Base-by-base conservation (phyloP, 1,140 invertebrate genomes). In the Sycophaga agraensis region DNA sequence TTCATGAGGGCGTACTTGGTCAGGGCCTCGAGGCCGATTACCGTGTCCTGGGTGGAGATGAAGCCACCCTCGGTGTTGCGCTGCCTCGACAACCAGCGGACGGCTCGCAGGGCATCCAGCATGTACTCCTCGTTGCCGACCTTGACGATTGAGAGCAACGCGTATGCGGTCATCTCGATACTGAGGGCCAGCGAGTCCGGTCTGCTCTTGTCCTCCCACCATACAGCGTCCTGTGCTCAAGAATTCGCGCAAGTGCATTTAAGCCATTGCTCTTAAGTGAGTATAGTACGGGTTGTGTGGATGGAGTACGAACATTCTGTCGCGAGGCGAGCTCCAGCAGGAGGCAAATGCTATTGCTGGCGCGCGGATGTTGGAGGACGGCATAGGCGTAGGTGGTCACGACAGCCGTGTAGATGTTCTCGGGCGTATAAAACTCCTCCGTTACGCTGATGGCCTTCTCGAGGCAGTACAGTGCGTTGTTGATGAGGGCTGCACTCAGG, bases 131-230 rank as follows among this genome's bases (percentile, higher is more conserved):
- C 79, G 2, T 83, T 80, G 11, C 84, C 83, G 14, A 84, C 72
- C 70, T 85, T 83, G 14, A 89, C 70, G 16, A 87, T 78, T 7
- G 88, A 83, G 37, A 92, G 71, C 21, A 92, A 70, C 3, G 83
- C 86, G 68, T 93, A 93, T 0, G 89, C 83, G 1, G 90, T 91
- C 68, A 89, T 89, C 76, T 94, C 91, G 22, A 93, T 85, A 69
- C 84, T 84, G 11, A 82, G 40, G 24, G 73, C 75, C 6, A 75
- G 34, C 2, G 79, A 77, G 4, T 59, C 48, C 35, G 75, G 74
- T 48, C 77, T 76, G 21, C 67, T 54, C 63, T 75, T 74, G 16
- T 79, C 73, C 48, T 81, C 79, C 82, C 82, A 84, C 74, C 76
- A 82, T 3, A 81, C 59, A 0, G 79, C 43, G 60, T 77, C 74